A percentile compares a stretch with the other conserved stretches of the same genome.
Conservation (phyloP, 2,888 invertebrate species). For the Protonemura montana region DNA sequence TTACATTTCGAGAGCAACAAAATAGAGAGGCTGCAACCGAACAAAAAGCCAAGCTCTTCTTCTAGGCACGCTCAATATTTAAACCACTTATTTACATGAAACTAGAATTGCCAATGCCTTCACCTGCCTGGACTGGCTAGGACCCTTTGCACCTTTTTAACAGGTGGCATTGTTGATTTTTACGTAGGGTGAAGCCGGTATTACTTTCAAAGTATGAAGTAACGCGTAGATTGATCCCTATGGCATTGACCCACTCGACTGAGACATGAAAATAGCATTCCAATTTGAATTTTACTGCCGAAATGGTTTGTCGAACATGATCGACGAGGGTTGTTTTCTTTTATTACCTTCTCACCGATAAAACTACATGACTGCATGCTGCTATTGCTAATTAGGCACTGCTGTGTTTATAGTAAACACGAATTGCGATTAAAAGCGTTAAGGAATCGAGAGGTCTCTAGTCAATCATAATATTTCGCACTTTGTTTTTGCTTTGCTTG, state of each 20-base stretch:
- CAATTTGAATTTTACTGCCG: not conserved
- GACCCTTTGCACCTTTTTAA: constrained; percentile 7
- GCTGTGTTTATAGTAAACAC: not conserved
- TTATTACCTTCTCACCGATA: not conserved
- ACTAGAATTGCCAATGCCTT: constrained; percentile 4
- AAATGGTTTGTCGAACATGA: not conserved
- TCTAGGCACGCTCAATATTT: not conserved
- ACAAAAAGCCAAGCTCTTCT: not conserved
- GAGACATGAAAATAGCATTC: not conserved
- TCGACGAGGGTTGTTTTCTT: not conserved
- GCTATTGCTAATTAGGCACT: not conserved
- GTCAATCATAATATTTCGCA: not conserved
- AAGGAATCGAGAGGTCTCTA: not conserved
- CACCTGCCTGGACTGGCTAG: not conserved
- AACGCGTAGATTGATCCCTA: not conserved
- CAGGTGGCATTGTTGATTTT: not conserved
- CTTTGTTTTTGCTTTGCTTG: not conserved
- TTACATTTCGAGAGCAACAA: not conserved
- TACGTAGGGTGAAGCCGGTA: not conserved
- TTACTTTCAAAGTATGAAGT: not conserved
- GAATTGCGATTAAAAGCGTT: not conserved
- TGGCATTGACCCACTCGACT: not conserved
- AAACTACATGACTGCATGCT: not conserved
- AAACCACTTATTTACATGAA: not conserved
- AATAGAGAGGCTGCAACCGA: not conserved